Evolutionary conservation across 2,888 invertebrate species (phyloP).

Genomic region (Agrotis ipsilon): DNA sequence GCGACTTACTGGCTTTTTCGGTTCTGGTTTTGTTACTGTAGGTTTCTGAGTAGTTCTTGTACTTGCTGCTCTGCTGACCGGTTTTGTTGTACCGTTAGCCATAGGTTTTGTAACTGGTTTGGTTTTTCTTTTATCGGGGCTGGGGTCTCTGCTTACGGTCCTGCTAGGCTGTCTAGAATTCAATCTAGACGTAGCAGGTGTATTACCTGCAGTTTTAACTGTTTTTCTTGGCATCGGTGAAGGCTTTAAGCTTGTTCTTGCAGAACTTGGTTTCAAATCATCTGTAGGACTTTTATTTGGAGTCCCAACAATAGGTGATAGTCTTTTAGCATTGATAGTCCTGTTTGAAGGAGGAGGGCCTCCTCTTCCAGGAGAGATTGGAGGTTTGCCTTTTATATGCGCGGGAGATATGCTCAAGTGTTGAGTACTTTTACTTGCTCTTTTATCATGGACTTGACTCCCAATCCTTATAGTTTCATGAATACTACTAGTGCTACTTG

Average conservation of each 20-base stretch:
- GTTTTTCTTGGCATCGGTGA: conserved; percentile 76
- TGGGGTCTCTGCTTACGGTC: conserved; percentile 82
- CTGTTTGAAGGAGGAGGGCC: conserved; percentile 89
- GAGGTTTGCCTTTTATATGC: conserved; percentile 87
- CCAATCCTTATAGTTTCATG: conserved; percentile 86
- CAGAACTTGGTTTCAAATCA: conserved; percentile 80
- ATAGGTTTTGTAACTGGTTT: conserved; percentile 69
- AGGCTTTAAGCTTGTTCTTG: conserved; percentile 79
- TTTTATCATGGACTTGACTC: conserved; percentile 83
- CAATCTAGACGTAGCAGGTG: conserved; percentile 84
- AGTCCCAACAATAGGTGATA: conserved; percentile 89
- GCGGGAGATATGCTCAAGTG: conserved; percentile 81
- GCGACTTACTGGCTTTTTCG: conserved; percentile 82
- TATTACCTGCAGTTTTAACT: conserved; percentile 80
- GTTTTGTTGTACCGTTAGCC: conserved; percentile 71
- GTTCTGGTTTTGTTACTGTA: conserved; percentile 76
- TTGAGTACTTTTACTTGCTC: conserved; percentile 85
- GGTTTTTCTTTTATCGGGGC: conserved; percentile 84
- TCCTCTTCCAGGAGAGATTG: conserved; percentile 86
- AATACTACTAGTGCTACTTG: conserved; percentile 88
- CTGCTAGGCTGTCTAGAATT: conserved; percentile 87
- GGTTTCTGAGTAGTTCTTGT: conserved; percentile 80
- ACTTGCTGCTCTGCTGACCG: conserved; percentile 78
- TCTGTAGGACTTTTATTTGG: conserved; percentile 88
- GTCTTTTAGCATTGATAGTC: conserved; percentile 84